Base-by-base conservation (phyloP, 2,888 invertebrate species). In the Strigamia crassipes region DNA sequence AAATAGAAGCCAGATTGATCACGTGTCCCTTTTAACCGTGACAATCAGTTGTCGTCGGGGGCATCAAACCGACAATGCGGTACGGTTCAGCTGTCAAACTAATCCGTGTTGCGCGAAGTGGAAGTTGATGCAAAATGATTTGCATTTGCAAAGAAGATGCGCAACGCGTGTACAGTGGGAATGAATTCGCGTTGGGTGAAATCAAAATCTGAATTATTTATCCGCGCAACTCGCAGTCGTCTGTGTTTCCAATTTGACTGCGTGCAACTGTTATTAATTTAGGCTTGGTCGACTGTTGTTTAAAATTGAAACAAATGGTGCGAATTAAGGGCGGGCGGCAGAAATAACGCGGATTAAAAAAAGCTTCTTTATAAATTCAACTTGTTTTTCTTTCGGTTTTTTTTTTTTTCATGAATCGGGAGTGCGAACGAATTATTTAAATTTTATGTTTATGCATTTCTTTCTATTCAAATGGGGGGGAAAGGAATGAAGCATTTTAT, bases 1-100 rank as follows among this genome's bases (percentile, higher is more conserved):
- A 73, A 73, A 73, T 31, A 31, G 27, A 73, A 73, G 31, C 73
- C 73, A 73, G 73, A 73, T 73, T 73, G 73, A 73, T 73, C 73
- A 73, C 73, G 31, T 73, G 73, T 73, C 31, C 73, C 31, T 31
- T 73, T 31, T 73, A 73, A 73, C 73, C 73, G 73, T 73, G 73
- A 73, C 73, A 73, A 73, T 73, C 73, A 73, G 27, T 73, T 73
- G 73, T 73, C 73, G 31, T 73, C 73, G 73, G 1, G 18, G 73
- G 27, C 73, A 73, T 31, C 31, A 73, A 73, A 73, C 73, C 31
- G 73, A 73, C 73, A 73, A 73, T 31, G 31, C 27, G 10, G 15
- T 12, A 73, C 73, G 73, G 73, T 73, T 73, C 73, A 73, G 13
- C 73, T 73, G 73, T 73, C 73, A 73, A 73, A 73, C 23, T 31